phyloP scores from a whole-genome alignment of 2,888 invertebrate genomes.

The Prosopocoilus inquinatus region DNA sequence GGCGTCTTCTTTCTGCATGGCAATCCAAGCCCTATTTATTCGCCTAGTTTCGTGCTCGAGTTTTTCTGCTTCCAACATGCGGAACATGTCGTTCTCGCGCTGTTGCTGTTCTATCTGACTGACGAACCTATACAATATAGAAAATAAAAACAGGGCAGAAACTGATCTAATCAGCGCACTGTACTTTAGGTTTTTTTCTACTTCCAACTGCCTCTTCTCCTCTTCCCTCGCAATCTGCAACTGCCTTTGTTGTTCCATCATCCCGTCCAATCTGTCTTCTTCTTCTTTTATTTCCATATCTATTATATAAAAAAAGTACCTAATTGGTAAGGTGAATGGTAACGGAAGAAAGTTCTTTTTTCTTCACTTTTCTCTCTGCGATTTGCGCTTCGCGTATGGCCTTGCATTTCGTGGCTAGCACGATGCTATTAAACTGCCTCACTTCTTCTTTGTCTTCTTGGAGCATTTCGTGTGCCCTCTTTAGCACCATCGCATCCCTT shows the following conservation, averaged over 20 bases:
- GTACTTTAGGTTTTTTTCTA: constrained; percentile 30
- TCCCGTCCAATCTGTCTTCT: constrained; percentile 60
- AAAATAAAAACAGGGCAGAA: neutral
- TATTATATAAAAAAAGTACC: constrained; percentile 47
- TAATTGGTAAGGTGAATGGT: constrained; percentile 14
- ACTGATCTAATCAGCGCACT: neutral
- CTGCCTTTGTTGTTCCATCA: constrained; percentile 69
- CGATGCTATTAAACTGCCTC: constrained; percentile 73
- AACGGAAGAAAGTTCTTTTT: neutral
- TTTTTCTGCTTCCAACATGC: constrained; percentile 61
- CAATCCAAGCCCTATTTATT: constrained; percentile 62
- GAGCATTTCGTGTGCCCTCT: constrained; percentile 54
- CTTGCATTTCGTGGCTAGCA: constrained; percentile 80
- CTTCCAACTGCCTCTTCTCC: constrained; percentile 43
- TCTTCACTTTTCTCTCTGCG: constrained; percentile 55
- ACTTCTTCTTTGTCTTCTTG: constrained; percentile 65
- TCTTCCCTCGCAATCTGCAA: constrained; percentile 58
- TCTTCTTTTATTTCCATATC: constrained; percentile 59
- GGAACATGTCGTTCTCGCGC: constrained; percentile 53
- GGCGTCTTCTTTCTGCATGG: constrained; percentile 64
- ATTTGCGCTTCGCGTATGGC: constrained; percentile 84
- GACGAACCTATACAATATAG: constrained; percentile 32
- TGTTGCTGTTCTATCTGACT: constrained; percentile 52
- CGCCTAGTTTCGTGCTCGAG: constrained; percentile 67
- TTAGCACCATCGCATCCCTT: constrained; percentile 52